phyloP scores from a whole-genome alignment of 2,888 invertebrate genomes.

The Idaea straminata region DNA sequence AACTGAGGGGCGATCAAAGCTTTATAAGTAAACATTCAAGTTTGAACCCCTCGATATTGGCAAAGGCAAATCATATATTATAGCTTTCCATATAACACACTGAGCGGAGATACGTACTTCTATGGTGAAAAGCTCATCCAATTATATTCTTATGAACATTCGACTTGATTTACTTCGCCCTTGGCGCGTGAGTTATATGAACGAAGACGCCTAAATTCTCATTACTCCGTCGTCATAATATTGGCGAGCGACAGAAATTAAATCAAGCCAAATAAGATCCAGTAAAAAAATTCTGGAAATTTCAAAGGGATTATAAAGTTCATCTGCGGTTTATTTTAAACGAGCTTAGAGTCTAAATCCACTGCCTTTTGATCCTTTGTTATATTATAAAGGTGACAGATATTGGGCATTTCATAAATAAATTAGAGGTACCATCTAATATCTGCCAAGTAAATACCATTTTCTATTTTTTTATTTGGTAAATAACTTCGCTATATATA shows the following conservation, averaged over 20 bases:
- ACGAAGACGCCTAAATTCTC: constrained; percentile 31
- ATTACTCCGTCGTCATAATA: constrained; percentile 39
- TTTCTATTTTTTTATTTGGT: too few species aligned
- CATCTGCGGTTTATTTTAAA: neutral
- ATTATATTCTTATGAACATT: constrained; percentile 51
- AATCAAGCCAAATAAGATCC: constrained; percentile 20
- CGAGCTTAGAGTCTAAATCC: neutral
- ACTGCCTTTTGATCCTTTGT: neutral
- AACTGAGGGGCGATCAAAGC: neutral
- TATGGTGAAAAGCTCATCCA: constrained; percentile 34
- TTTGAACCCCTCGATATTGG: constrained; percentile 13
- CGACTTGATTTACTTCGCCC: constrained; percentile 39
- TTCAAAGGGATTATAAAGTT: neutral
- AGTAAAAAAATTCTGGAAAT: constrained; percentile 11
- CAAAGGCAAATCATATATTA: constrained; percentile 15
- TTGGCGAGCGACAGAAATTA: constrained; percentile 31
- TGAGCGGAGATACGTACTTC: neutral
- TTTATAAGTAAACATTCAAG: constrained; percentile 8
- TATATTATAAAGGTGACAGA: neutral
- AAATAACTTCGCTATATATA: too few species aligned
- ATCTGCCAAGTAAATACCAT: neutral
- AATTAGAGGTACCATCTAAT: neutral
- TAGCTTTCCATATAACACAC: constrained; percentile 10
- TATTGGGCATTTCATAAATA: neutral
- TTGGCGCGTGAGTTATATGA: constrained; percentile 40